These are phyloP conservation scores for Zaprionus nigranus DNA, from an alignment of 1,140 invertebrate genomes.

Conservation along the genomic window DNA sequence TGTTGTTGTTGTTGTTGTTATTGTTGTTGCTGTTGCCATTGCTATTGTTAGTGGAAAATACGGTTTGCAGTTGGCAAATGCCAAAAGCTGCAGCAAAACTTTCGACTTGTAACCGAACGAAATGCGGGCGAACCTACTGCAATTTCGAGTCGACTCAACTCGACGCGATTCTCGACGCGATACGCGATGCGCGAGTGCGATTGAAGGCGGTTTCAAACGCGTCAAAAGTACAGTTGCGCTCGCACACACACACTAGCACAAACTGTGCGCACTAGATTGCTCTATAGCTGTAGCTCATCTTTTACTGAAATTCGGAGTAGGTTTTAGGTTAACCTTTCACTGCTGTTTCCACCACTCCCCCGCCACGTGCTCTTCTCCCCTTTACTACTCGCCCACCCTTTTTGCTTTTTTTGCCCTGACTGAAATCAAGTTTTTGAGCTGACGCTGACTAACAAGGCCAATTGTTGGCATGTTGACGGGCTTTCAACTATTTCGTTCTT, in stretches of 20 bases:
- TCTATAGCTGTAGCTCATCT: conserved; percentile 16
- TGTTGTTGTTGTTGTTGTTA: conserved; percentile 16
- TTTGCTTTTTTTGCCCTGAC: background rate
- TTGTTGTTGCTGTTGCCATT: conserved; percentile 13
- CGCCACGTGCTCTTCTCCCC: background rate
- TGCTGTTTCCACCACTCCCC: background rate
- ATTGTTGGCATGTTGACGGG: conserved; percentile 49
- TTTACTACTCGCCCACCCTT: background rate
- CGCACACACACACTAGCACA: background rate
- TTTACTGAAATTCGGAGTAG: conserved; percentile 21
- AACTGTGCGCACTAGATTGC: conserved; percentile 18
- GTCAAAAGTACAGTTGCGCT: conserved; percentile 57
- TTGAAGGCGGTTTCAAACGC: conserved; percentile 57
- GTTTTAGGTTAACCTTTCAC: conserved; percentile 15
- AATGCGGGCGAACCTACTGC: conserved; percentile 46
- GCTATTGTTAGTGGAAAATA: conserved; percentile 24
- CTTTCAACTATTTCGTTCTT: conserved; percentile 33
- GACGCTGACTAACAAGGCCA: conserved; percentile 50
- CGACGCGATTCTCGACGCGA: conserved; percentile 45
- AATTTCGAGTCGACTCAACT: conserved; percentile 20
- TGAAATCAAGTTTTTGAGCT: conserved; percentile 45
- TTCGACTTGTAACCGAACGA: conserved; percentile 45
- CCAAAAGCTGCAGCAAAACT: conserved; percentile 50
- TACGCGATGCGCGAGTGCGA: conserved; percentile 41
- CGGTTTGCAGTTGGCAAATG: conserved; percentile 22